These are phyloP conservation scores for Cryptotis parvus DNA, from an alignment of 2,113 vertebrate species.

Conservation along the genomic window DNA sequence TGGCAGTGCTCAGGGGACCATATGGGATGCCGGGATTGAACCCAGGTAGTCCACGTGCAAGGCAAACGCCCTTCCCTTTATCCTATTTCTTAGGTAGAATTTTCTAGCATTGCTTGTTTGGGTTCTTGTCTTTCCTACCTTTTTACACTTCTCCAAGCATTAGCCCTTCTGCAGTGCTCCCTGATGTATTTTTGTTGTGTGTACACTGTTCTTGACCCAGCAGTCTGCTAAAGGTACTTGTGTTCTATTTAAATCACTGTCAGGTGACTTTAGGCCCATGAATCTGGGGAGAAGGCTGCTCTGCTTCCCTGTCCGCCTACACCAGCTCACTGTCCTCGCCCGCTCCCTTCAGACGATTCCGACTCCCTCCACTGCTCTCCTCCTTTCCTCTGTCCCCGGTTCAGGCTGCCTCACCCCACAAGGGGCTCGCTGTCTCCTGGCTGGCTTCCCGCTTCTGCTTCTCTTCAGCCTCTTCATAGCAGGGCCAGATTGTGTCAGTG, in stretches of 20 bases:
- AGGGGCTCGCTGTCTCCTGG: background rate
- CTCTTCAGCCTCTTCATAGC: background rate
- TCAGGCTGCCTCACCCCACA: background rate
- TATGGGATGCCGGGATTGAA: too few species aligned
- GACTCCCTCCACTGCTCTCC: too few species aligned
- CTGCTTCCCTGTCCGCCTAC: background rate
- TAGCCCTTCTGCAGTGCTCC: background rate
- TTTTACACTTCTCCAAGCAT: background rate
- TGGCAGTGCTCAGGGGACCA: too few species aligned
- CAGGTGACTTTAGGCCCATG: background rate
- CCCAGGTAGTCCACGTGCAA: too few species aligned
- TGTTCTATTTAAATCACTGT: conserved; percentile 7
- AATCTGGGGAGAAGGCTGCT: background rate
- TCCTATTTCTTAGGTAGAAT: background rate
- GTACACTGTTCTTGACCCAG: background rate
- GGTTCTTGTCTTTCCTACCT: background rate
- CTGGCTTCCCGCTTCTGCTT: background rate
- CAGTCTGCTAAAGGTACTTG: background rate
- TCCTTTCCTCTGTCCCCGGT: too few species aligned
- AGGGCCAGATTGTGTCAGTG: background rate
- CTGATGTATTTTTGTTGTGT: background rate
- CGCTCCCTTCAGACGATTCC: too few species aligned
- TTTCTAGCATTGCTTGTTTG: conserved; percentile 20
- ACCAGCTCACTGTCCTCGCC: too few species aligned
- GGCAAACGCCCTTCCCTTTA: too few species aligned